Evolutionary conservation across 2,888 invertebrate species (phyloP).

Genomic region (Cataglyphis rosenhaueri): DNA sequence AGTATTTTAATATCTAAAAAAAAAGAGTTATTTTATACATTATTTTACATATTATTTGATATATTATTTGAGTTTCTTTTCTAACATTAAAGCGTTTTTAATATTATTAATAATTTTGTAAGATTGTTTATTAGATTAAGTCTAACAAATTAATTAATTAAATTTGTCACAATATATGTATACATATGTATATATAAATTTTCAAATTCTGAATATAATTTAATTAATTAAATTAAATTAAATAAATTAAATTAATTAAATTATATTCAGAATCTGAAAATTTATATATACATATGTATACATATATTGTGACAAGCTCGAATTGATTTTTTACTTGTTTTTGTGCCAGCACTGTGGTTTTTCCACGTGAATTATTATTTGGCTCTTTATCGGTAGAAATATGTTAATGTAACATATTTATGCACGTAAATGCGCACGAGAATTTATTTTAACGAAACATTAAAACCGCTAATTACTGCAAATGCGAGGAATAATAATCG

Average conservation of each 20-base stretch:
- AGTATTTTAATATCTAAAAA: background rate
- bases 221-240: too few relatives aligned
- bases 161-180: background rate
- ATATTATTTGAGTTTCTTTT: background rate
- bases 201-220: background rate
- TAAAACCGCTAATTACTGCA: slow-evolving; percentile 25
- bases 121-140: background rate
- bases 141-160: background rate
- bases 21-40: background rate
- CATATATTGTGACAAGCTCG: background rate
- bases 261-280: background rate
- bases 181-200: background rate
- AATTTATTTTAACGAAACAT: background rate
- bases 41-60: background rate
- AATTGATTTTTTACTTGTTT: slow-evolving; percentile 18
- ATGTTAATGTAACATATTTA: background rate
- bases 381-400: background rate
- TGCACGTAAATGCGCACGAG: background rate
- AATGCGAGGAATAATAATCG: slow-evolving; percentile 5
- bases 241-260: too few relatives aligned
- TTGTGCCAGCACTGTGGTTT: background rate
- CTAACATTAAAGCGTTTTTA: background rate
- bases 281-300: background rate
- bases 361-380: background rate
- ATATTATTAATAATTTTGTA: background rate